These are phyloP conservation scores for Abscondita cerata DNA, from an alignment of 2,888 invertebrate species.

Conservation along the genomic window DNA sequence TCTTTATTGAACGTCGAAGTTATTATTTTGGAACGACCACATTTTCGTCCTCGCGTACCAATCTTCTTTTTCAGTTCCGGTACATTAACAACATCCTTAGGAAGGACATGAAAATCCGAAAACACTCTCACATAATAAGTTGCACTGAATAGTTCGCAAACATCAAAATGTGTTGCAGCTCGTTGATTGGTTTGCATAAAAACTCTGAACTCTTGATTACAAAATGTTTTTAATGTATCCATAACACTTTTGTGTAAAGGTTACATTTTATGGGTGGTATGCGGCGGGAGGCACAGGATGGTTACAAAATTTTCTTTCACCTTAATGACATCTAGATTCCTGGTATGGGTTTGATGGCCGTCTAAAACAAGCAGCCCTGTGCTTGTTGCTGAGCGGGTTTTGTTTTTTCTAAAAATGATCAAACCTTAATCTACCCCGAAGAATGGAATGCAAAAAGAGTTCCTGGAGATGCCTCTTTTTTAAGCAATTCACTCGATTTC, in stretches of 20 bases:
- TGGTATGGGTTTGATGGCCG: conserved; percentile 49
- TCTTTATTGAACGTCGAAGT: too few relatives aligned
- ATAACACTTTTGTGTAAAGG: conserved; percentile 37
- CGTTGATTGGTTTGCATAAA: neutral
- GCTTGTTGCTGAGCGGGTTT: conserved; percentile 42
- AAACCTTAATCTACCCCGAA: conserved; percentile 52
- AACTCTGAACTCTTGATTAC: conserved; percentile 15
- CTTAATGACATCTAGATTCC: conserved; percentile 45
- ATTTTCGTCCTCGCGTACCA: too few relatives aligned
- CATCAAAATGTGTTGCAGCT: too few relatives aligned
- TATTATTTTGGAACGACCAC: too few relatives aligned
- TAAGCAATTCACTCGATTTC: conserved; percentile 29
- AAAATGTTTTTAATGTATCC: conserved; percentile 16
- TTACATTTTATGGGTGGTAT: conserved; percentile 45
- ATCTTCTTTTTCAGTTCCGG: too few relatives aligned
- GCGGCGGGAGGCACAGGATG: conserved; percentile 50
- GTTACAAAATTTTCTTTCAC: conserved; percentile 42
- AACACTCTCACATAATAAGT: too few relatives aligned
- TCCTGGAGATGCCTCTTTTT: conserved; percentile 49
- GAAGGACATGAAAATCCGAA: too few relatives aligned
- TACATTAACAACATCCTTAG: too few relatives aligned
- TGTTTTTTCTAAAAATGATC: conserved; percentile 51
- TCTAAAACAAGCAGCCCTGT: conserved; percentile 50
- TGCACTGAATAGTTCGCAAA: neutral
- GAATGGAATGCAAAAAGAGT: conserved; percentile 34